Evolutionary conservation across 2,888 invertebrate genomes (phyloP).

Genomic region (Drosophila austrosaltans): DNA sequence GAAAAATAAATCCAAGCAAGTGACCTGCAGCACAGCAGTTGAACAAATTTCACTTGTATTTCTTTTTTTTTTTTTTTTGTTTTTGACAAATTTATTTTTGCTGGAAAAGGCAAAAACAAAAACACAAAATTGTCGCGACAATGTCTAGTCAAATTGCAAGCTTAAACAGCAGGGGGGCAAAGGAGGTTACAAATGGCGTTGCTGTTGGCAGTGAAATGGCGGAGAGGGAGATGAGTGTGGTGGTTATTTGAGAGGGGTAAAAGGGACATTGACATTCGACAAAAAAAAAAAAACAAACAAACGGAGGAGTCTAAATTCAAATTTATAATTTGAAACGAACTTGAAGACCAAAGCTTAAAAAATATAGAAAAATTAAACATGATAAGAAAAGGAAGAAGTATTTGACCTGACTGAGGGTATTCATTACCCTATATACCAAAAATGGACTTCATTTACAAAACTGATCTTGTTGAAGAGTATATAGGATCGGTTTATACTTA

Average conservation of each 20-base stretch:
- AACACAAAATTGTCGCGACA: conserved; percentile 57
- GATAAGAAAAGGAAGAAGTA: not conserved
- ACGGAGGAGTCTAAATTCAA: not conserved
- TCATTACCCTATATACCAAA: not conserved
- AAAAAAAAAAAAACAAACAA: not conserved
- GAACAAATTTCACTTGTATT: conserved; percentile 10
- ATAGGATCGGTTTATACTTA: too few relatives aligned
- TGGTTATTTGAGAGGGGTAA: not conserved
- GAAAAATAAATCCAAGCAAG: conserved; percentile 41
- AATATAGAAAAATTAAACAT: conserved; percentile 1
- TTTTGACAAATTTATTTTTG: conserved; percentile 19
- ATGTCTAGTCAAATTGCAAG: conserved; percentile 67
- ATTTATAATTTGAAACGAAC: not conserved
- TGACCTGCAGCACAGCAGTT: conserved; percentile 28
- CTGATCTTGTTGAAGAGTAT: too few relatives aligned
- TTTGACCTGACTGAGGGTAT: not conserved
- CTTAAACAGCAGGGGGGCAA: conserved; percentile 40
- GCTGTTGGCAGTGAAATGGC: not conserved
- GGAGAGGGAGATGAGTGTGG: not conserved
- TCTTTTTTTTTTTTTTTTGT: not conserved
- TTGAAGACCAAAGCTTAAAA: not conserved
- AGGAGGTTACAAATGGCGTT: not conserved
- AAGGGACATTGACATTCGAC: not conserved
- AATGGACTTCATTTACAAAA: too few relatives aligned
- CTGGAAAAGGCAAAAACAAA: conserved; percentile 15